Percentiles rank a stretch among this genome's conserved stretches.
Evolutionary conservation across 2,797 vertebrate genomes (phyloP).

Genomic region (Sebastes nivosus): DNA sequence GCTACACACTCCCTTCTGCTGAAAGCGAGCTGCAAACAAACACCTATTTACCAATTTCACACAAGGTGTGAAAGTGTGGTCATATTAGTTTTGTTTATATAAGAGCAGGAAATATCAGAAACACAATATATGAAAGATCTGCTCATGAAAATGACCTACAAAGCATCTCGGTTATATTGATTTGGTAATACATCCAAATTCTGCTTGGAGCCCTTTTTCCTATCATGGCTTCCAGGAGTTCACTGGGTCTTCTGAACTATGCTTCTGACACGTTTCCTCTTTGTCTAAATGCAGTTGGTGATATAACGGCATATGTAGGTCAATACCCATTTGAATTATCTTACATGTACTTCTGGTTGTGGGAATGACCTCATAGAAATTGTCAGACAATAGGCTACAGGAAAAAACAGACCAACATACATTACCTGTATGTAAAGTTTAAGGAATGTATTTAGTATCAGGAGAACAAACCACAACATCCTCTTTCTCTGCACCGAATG

Average conservation of each 20-base stretch:
- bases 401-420: not conserved
- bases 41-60: not conserved
- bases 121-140: not conserved
- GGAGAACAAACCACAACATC: not conserved
- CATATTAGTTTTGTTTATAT: not conserved
- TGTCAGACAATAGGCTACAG: not conserved
- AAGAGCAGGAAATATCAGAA: not conserved
- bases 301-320: slow-evolving; percentile 69
- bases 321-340: slow-evolving; percentile 50
- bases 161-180: not conserved
- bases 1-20: slow-evolving; percentile 40
- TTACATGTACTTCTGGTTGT: slow-evolving; percentile 13
- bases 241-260: not conserved
- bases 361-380: slow-evolving; percentile 16
- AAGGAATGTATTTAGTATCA: not conserved
- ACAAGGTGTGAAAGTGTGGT: not conserved
- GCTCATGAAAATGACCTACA: not conserved
- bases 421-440: not conserved
- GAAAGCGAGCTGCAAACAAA: slow-evolving; percentile 21
- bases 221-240: not conserved
- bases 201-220: not conserved
- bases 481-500: not conserved
- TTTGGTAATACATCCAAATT: not conserved
- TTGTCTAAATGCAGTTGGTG: slow-evolving; percentile 50
- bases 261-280: slow-evolving; percentile 21